A percentile compares a stretch with the other conserved stretches of the same genome.
These are phyloP conservation scores for Synergus japonicus DNA, from an alignment of 2,888 invertebrate genomes.

Conservation along the genomic window DNA sequence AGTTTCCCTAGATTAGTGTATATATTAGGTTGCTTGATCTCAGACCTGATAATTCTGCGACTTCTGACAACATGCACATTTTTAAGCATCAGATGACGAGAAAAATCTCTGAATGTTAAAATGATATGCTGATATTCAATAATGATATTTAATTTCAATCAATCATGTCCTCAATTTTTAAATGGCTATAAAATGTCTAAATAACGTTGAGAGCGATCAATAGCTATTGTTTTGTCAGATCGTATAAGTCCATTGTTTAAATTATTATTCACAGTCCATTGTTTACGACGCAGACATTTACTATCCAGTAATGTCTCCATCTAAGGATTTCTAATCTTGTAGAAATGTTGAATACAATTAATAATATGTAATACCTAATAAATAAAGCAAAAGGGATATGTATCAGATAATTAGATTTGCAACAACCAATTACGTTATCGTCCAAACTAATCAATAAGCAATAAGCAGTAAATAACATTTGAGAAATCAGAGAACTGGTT, in stretches of 20 bases:
- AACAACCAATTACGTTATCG: neutral
- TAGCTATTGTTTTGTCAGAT: constrained; percentile 7
- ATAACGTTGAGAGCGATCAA: constrained; percentile 3
- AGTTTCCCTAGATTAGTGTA: neutral
- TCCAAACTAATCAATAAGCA: neutral
- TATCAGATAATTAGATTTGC: neutral
- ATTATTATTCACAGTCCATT: neutral
- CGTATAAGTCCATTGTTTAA: neutral
- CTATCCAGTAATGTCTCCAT: constrained; percentile 4
- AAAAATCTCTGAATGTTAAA: neutral
- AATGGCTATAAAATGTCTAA: constrained; percentile 2
- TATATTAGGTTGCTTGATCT: neutral
- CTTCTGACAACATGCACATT: neutral
- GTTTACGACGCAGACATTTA: constrained; percentile 1
- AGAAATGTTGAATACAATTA: neutral
- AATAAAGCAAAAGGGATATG: neutral
- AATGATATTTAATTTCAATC: neutral
- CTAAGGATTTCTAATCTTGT: constrained; percentile 10
- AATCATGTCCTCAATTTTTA: neutral
- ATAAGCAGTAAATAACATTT: neutral
- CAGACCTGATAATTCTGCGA: neutral
- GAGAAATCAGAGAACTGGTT: neutral
- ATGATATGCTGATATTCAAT: too few relatives aligned
- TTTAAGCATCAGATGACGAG: neutral
- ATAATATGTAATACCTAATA: neutral